Evolutionary conservation across 2,113 vertebrate species (phyloP), one percentile per base, ranked within the genome.

Genomic region (Spheniscus mendiculus): DNA sequence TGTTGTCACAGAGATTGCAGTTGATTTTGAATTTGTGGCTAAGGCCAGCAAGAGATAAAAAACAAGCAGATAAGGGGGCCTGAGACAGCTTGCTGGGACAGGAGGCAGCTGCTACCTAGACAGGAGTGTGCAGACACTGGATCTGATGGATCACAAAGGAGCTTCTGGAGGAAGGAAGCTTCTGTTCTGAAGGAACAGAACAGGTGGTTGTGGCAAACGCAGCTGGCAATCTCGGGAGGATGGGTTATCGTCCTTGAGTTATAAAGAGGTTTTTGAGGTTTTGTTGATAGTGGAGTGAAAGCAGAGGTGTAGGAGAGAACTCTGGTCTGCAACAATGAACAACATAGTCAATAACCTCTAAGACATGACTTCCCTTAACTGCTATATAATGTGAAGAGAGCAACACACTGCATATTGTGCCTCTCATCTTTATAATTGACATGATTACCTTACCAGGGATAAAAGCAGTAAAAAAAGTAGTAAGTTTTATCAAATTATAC

Each of bases 11-110:
- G 49, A 44, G 7, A 2, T 40, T 77, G 53, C 15, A 66, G 61
- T 6, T 63, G n/a, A 71, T 71, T 95, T 90, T 79, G 65, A 47
- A 34, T 44, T 61, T 72, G 30, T 45, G 50, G 3, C 27, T 70
- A 20, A 32, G 19, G 17, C 8, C 36, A 81, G 32, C 12, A 71
- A 70, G 59, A 83, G n/a, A n/a, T 49, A 53, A 92, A 82, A 86
- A 16, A 0, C 10, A 50, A 69, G 53, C 47, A 80, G 58, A 34
- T n/a, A 44, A 23, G 0, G 0, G 10, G 11, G 8, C 4, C 40
- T 77, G 16, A 49, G 45, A 74, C 1, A 6, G 12, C 0, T 4
- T 0, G 0, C 3, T 65, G 36, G 32, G 36, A 40, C 14, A 22
- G 27, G 30, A 70, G 29, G 25, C 20, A 32, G 26, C 12, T 71